Conservation (phyloP, 2,888 invertebrate genomes). For the Synergus itoensis region DNA sequence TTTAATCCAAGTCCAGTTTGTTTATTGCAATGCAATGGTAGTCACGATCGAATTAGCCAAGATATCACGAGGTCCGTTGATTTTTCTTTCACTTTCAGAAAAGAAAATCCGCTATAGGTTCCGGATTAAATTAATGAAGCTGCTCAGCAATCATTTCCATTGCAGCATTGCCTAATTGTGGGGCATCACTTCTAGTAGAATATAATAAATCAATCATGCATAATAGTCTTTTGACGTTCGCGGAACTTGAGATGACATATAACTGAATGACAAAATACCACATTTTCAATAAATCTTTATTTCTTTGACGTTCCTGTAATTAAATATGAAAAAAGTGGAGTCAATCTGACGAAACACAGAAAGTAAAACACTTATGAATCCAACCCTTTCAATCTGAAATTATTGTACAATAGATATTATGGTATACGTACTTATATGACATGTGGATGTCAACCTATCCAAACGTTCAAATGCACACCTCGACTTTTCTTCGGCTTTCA, state of each 20-base stretch:
- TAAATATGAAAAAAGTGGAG: not conserved
- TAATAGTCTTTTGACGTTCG: not conserved
- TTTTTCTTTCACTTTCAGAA: not conserved
- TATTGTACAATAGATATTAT: not conserved
- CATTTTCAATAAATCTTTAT: slow-evolving; percentile 1
- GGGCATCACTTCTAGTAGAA: too few relatives aligned
- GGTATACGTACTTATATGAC: too few relatives aligned
- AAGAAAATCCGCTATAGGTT: not conserved
- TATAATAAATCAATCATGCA: too few relatives aligned
- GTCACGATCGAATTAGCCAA: not conserved
- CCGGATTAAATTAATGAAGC: not conserved
- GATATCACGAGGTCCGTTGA: not conserved
- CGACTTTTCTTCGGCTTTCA: not conserved
- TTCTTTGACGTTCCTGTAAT: not conserved
- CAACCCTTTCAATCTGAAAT: not conserved
- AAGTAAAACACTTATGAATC: not conserved
- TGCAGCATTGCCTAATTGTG: too few relatives aligned
- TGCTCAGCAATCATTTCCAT: not conserved
- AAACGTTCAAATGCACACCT: not conserved
- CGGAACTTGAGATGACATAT: not conserved
- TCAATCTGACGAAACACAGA: not conserved
- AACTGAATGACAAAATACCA: not conserved
- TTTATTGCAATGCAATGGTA: not conserved
- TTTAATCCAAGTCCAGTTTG: slow-evolving; percentile 7
- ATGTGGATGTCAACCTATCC: not conserved